Evolutionary conservation across 2,797 vertebrate species (phyloP), one percentile per base, ranked within the genome.

Genomic region (Arnoldichthys spilopterus): DNA sequence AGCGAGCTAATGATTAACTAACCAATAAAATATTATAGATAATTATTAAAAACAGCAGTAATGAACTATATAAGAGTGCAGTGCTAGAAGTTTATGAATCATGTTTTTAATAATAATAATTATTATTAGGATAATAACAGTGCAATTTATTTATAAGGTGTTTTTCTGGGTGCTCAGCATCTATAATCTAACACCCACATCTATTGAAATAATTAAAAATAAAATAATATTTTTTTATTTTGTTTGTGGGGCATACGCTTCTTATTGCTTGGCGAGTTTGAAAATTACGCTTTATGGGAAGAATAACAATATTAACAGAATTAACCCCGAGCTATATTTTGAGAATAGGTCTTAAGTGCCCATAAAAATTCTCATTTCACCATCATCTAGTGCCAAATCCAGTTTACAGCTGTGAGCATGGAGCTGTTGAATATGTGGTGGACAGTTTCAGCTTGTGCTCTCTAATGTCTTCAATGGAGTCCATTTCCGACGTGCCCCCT

Each of bases 1-100:
- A n/a, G n/a, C n/a, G n/a, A n/a, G n/a, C n/a, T n/a, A 77, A 76
- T 91, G 86, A 84, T 86, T 95, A 92, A 94, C 83, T 83, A 69
- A 80, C 80, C 91, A 84, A 94, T 95, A 95, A 95, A 95, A 93
- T 92, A 92, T 92, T 93, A 94, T 91, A 91, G 90, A 92, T 94
- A 93, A 90, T 91, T 88, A 40, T 28, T 16, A 62, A 62, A 24
- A 54, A 37, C 43, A 18, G 20, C 32, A 59, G 11, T 22, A 2
- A 22, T 54, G 24, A 58, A 28, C 12, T 2, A 18, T 3, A 26
- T 58, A 26, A 58, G 24, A 58, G 11, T 13, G 54, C 54, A 58
- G n/a, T 37, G 34, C 34, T 37, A 3, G 34, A 37, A 37, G 34
- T 37, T 37, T 37, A 37, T 37, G 3, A 37, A 8, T 37, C 3